Percentiles rank a stretch among this genome's conserved stretches.
Conservation (phyloP, 2,797 vertebrate species). For the Botia almorhae region DNA sequence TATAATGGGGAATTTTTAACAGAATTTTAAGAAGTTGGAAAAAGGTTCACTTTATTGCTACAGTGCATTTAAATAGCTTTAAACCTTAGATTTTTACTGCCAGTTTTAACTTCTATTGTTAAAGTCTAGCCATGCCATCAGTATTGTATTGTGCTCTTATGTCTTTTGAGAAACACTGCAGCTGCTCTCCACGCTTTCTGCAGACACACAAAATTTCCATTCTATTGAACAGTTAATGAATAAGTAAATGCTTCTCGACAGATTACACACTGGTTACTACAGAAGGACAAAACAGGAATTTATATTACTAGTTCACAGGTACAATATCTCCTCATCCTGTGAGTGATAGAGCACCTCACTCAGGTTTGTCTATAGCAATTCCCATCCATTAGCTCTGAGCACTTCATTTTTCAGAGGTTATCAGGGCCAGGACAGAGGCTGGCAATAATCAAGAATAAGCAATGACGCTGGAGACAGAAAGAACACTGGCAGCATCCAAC, state of each 20-base stretch:
- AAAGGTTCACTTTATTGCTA: neutral
- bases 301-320: conserved; percentile 64
- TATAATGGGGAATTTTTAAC: neutral
- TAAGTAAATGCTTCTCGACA: conserved; percentile 69
- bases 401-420: conserved; percentile 62
- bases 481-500: conserved; percentile 1
- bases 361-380: conserved; percentile 44
- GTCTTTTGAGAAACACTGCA: neutral
- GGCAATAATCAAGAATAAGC: conserved; percentile 55
- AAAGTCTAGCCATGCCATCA: neutral
- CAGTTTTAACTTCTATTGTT: conserved; percentile 1
- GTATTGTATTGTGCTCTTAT: neutral
- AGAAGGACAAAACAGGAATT: conserved; percentile 58
- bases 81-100: neutral
- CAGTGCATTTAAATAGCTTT: neutral
- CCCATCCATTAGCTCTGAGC: conserved; percentile 50
- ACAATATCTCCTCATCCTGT: conserved; percentile 55
- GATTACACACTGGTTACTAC: conserved; percentile 65
- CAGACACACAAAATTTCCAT: conserved; percentile 66
- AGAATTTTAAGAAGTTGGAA: neutral
- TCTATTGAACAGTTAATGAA: conserved; percentile 76
- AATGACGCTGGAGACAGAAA: conserved; percentile 33
- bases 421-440: conserved; percentile 56
- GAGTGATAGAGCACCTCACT: conserved; percentile 52
- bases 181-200: conserved; percentile 9